These are phyloP conservation scores for Gephyroberyx darwinii DNA, from an alignment of 2,797 vertebrate species.

Conservation along the genomic window DNA sequence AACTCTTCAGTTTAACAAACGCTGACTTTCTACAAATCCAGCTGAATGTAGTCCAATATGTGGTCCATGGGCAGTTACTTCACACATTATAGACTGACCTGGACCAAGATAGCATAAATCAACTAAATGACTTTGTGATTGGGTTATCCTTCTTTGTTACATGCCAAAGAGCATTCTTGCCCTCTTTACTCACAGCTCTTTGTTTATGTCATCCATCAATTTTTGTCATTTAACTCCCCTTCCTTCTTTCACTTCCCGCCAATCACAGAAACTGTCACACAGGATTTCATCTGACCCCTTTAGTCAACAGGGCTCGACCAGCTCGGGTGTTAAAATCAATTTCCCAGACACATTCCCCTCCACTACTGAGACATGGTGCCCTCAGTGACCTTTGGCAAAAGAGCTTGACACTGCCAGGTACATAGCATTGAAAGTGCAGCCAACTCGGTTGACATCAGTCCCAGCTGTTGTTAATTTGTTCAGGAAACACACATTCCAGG, in stretches of 20 bases:
- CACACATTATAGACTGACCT: neutral
- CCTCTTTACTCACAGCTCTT: neutral
- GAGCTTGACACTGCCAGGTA: constrained; percentile 13
- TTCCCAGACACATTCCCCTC: constrained; percentile 8
- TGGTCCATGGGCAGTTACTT: neutral
- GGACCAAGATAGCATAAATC: neutral
- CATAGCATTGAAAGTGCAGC: neutral
- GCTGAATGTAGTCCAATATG: neutral
- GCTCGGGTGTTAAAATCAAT: constrained; percentile 28
- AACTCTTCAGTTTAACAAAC: neutral
- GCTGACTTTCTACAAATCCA: neutral
- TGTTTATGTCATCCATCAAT: constrained; percentile 2
- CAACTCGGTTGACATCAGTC: neutral
- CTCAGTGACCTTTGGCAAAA: constrained; percentile 13
- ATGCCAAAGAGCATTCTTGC: neutral
- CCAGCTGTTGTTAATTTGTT: neutral
- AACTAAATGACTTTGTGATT: constrained; percentile 1
- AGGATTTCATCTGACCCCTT: constrained; percentile 31
- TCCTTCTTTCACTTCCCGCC: constrained; percentile 17
- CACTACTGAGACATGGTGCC: neutral
- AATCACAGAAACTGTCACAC: constrained; percentile 20
- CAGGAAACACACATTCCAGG: neutral
- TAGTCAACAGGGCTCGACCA: constrained; percentile 13
- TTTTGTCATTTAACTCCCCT: constrained; percentile 11
- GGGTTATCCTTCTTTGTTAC: neutral